Evolutionary conservation across 2,797 vertebrate species (phyloP).

Genomic region (Benthosema pterotum): DNA sequence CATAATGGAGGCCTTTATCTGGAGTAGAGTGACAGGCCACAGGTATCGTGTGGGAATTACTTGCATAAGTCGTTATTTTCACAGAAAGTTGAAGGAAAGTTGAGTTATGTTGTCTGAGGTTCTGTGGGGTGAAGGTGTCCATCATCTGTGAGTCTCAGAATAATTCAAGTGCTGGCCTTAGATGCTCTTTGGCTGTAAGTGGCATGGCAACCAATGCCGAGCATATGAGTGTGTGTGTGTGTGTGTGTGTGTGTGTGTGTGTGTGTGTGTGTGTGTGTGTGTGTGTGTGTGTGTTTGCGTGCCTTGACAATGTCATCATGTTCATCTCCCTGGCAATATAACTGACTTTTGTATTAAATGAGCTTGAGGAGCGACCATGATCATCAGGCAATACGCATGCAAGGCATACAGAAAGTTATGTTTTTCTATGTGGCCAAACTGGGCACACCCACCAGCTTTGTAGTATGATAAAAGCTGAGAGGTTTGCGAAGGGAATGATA

Average conservation of each 20-base stretch:
- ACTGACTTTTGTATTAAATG: constrained; percentile 16
- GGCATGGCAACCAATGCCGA: constrained; percentile 48
- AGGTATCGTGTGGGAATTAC: too few relatives aligned
- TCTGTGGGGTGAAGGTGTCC: constrained; percentile 31
- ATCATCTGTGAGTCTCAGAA: constrained; percentile 55
- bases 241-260: constrained; percentile 8
- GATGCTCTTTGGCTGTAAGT: constrained; percentile 42
- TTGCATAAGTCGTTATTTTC: not conserved
- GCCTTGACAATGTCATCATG: constrained; percentile 30
- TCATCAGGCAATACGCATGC: too few relatives aligned
- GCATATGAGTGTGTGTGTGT: constrained; percentile 20
- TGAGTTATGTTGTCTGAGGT: constrained; percentile 34
- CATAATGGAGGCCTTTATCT: too few relatives aligned
- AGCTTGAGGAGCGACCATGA: too few relatives aligned
- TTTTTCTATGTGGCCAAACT: too few relatives aligned
- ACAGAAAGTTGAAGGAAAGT: constrained; percentile 11
- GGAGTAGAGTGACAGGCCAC: too few relatives aligned
- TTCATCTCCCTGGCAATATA: constrained; percentile 59
- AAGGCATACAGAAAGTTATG: too few relatives aligned
- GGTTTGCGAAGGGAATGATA: too few relatives aligned
- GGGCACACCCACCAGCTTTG: too few relatives aligned
- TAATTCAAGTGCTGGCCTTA: constrained; percentile 52
- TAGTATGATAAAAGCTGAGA: too few relatives aligned
- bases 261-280: constrained; percentile 7
- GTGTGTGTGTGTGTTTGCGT: constrained; percentile 11